Percentiles rank a stretch among this genome's conserved stretches.
phyloP scores from a whole-genome alignment of 1,140 invertebrate species.

The Acyrthosiphon pisum region DNA sequence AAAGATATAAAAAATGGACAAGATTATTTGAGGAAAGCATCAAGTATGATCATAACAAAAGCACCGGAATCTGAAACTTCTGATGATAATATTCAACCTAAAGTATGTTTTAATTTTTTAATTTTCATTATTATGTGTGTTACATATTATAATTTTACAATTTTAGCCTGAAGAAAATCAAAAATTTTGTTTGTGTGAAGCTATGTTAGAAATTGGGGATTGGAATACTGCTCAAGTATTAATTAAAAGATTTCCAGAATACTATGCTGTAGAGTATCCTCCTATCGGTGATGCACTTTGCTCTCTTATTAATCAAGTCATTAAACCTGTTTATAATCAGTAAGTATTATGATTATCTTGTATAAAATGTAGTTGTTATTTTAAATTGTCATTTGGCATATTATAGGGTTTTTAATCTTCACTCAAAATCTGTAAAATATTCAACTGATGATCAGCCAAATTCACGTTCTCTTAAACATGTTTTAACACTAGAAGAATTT shows the following conservation, averaged over 20 bases:
- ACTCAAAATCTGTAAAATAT: constrained; percentile 72
- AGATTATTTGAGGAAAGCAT: constrained; percentile 59
- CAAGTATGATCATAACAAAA: constrained; percentile 85
- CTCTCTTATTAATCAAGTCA: constrained; percentile 80
- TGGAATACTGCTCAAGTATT: constrained; percentile 86
- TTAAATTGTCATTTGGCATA: constrained; percentile 60
- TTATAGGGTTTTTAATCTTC: constrained; percentile 69
- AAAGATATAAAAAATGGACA: constrained; percentile 76
- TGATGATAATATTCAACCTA: constrained; percentile 71
- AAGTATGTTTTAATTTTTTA: constrained; percentile 30
- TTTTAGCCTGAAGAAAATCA: constrained; percentile 81
- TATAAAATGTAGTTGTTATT: background rate
- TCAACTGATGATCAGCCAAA: constrained; percentile 69
- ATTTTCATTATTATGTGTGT: constrained; percentile 36
- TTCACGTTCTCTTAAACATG: constrained; percentile 69
- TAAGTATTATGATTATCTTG: constrained; percentile 63
- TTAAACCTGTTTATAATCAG: constrained; percentile 89
- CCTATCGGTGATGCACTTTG: constrained; percentile 83
- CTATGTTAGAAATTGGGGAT: constrained; percentile 85
- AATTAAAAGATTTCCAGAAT: constrained; percentile 82
- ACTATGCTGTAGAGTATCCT: constrained; percentile 78
- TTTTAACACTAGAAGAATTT: constrained; percentile 75
- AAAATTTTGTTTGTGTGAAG: constrained; percentile 91
- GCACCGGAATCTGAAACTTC: constrained; percentile 77
- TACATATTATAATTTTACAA: constrained; percentile 57